Percentiles rank a stretch among this genome's conserved stretches.
Conservation (phyloP, 1,140 invertebrate genomes). For the Drosophila gunungcola region DNA sequence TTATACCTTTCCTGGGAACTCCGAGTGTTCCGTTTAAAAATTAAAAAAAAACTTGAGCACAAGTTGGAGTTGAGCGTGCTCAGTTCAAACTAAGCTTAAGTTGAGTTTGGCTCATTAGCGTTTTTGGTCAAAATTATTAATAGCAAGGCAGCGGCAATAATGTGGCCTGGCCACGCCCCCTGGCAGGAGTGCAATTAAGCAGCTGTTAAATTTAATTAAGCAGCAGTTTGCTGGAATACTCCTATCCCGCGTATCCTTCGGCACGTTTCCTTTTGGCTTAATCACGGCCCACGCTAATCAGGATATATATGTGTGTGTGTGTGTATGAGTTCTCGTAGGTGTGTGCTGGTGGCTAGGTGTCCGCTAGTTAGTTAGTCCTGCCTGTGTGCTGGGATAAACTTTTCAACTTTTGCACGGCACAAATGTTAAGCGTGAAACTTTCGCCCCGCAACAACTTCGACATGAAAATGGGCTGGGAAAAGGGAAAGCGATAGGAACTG, state of each 20-base stretch:
- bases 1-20: conserved; percentile 13
- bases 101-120: conserved; percentile 76
- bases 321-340: conserved; percentile 33
- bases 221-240: conserved; percentile 37
- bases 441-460: conserved; percentile 57
- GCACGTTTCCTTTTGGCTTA: conserved; percentile 54
- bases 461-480: conserved; percentile 21
- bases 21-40: conserved; percentile 54
- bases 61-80: conserved; percentile 41
- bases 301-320: conserved; percentile 40
- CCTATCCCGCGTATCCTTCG: conserved; percentile 52
- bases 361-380: conserved; percentile 47
- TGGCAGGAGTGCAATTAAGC: conserved; percentile 69
- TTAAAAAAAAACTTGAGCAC: conserved; percentile 73
- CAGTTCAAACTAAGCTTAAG: conserved; percentile 62
- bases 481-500: conserved; percentile 18
- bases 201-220: conserved; percentile 83
- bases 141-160: conserved; percentile 40
- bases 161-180: conserved; percentile 16
- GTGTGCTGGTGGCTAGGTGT: conserved; percentile 30
- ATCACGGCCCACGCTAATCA: conserved; percentile 75
- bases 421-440: conserved; percentile 77
- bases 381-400: conserved; percentile 55
- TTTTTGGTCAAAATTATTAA: conserved; percentile 81
- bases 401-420: conserved; percentile 72